A percentile compares a stretch with the other conserved stretches of the same genome.
Conservation (phyloP, 2,888 invertebrate species). For the Autographa pulchrina region DNA sequence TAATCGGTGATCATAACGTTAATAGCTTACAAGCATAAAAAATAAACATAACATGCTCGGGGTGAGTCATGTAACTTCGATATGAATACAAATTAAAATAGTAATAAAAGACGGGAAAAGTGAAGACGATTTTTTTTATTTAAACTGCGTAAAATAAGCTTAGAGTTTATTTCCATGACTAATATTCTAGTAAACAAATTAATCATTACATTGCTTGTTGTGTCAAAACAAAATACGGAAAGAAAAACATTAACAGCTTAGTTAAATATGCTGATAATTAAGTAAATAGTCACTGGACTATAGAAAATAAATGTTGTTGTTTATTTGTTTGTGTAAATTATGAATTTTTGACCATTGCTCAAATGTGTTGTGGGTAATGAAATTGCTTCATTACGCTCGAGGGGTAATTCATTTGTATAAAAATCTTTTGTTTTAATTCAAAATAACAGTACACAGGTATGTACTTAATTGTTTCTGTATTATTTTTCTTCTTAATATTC, state of each 20-base stretch:
- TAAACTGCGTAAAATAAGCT: too few relatives aligned
- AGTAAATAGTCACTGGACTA: not conserved
- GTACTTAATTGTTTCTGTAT: slow-evolving; percentile 14
- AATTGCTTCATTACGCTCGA: slow-evolving; percentile 52
- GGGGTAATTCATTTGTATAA: slow-evolving; percentile 50
- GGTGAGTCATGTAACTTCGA: too few relatives aligned
- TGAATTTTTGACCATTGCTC: too few relatives aligned
- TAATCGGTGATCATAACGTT: too few relatives aligned
- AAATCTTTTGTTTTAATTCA: slow-evolving; percentile 50
- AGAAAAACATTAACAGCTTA: not conserved
- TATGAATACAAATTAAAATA: too few relatives aligned
- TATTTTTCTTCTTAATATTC: slow-evolving; percentile 19
- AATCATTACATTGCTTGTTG: not conserved
- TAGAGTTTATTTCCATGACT: too few relatives aligned
- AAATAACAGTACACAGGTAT: slow-evolving; percentile 52
- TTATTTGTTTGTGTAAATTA: slow-evolving; percentile 7
- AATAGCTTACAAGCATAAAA: too few relatives aligned
- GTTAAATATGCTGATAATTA: not conserved
- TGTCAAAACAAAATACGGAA: not conserved
- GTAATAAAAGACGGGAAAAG: too few relatives aligned
- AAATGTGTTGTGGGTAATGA: slow-evolving; percentile 21
- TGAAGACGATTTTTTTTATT: too few relatives aligned
- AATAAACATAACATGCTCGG: not conserved
- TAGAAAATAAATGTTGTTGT: slow-evolving; percentile 18
- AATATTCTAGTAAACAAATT: too few relatives aligned